Evolutionary conservation across 2,888 invertebrate genomes (phyloP), one percentile per base, ranked within the genome.

Genomic region (Hyppa rectilinea): DNA sequence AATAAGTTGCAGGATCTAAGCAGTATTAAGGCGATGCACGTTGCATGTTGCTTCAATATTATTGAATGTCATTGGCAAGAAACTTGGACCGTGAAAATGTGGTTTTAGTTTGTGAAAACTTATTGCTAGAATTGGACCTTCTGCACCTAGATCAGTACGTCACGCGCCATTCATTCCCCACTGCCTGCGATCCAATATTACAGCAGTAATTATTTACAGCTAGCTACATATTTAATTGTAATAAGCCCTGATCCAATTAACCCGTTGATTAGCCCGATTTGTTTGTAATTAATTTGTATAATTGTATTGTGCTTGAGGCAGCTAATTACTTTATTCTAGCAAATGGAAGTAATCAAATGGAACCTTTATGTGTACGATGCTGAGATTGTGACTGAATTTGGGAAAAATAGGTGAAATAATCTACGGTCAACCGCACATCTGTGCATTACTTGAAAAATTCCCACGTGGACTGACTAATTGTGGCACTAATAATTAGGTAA

Each of bases 151-250:
- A n/a, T 7, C 7, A n/a, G n/a, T n/a, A n/a, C n/a, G n/a, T 36
- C 29, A 0, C 0, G 9, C 10, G 10, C 7, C 5, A 6, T 23
- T 23, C 34, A 62, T 4, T 45, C 38, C 38, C 7, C 20, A 34
- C 31, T 53, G 50, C 68, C 62, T 56, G 61, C 60, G 9, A 53
- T 59, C 45, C 71, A 60, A 64, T 81, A 73, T 73, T 61, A 73
- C 73, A 61, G 59, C 43, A 50, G 56, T 77, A 76, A 81, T 76
- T 69, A 83, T 81, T 83, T 60, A 71, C 52, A 64, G 62, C 71
- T 69, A 71, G 67, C 49, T 85, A 71, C 69, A 83, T 83, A 83
- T 83, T 83, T 80, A 77, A 83, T 85, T 72, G 71, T 66, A 70
- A 66, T 83, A 66, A 68, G 53, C 61, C 55, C 74, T 74, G 65